Conservation (phyloP, 2,113 vertebrate genomes). For the Cochlearius cochlearius region DNA sequence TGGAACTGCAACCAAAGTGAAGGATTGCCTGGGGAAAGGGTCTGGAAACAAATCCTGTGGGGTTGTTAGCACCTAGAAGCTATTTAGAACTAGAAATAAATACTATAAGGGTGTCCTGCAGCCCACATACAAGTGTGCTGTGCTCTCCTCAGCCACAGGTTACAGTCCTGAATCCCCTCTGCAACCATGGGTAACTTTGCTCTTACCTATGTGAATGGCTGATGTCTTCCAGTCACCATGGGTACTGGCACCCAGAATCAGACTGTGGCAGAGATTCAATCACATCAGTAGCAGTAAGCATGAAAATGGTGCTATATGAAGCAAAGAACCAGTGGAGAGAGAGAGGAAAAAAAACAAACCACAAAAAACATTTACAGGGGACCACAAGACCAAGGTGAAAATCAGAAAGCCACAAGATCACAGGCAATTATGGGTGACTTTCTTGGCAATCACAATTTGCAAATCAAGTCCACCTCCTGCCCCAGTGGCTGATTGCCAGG, state of each 20-base stretch:
- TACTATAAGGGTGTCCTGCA: background rate
- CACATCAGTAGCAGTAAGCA: background rate
- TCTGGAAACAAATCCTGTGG: background rate
- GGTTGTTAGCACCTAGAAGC: background rate
- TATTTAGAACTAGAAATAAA: background rate
- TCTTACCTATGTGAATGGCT: background rate
- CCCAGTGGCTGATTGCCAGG: slow-evolving; percentile 26
- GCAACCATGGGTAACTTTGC: background rate
- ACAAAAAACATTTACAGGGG: background rate
- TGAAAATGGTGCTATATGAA: background rate
- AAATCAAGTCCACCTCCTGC: slow-evolving; percentile 34
- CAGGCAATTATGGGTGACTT: background rate
- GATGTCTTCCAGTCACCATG: background rate
- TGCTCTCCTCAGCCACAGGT: background rate
- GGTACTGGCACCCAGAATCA: background rate
- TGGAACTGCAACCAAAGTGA: background rate
- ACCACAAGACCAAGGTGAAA: background rate
- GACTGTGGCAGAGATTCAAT: background rate
- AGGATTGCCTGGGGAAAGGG: background rate
- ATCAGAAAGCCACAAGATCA: background rate
- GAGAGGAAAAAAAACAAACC: background rate
- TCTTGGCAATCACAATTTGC: background rate
- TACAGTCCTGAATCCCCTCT: accelerated
- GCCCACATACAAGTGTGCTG: background rate
- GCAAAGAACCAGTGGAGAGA: background rate